These are phyloP conservation scores for Sibirionetta formosa DNA, from an alignment of 2,797 vertebrate species.

Conservation along the genomic window DNA sequence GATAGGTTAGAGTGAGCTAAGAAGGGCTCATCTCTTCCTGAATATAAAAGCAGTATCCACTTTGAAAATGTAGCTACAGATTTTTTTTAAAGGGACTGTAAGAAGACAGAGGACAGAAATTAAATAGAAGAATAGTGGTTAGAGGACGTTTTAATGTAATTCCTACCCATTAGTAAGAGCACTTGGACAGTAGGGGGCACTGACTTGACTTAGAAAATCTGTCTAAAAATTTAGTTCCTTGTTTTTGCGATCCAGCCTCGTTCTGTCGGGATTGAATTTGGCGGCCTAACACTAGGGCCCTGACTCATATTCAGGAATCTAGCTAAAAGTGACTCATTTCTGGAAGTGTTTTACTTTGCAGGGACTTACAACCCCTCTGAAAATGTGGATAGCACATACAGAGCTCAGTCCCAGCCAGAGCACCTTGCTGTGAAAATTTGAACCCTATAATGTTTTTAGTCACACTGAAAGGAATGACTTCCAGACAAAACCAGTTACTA, in stretches of 20 bases:
- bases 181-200: slow-evolving; percentile 62
- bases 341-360: neutral
- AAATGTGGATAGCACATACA: neutral
- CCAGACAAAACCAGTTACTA: neutral
- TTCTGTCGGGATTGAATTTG: neutral
- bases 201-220: slow-evolving; percentile 7
- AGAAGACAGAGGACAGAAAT: neutral
- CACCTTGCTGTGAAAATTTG: neutral
- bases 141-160: neutral
- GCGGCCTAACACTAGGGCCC: neutral
- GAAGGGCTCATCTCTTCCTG: neutral
- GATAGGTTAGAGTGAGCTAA: neutral
- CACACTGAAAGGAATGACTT: neutral
- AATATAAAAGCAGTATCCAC: neutral
- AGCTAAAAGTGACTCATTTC: neutral
- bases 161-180: neutral
- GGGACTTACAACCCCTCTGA: neutral
- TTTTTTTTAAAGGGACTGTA: neutral
- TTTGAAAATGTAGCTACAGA: neutral
- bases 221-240: neutral
- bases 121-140: neutral
- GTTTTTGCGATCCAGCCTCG: neutral
- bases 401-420: neutral
- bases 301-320: neutral
- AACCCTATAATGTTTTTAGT: neutral